Conservation (phyloP, 2,113 vertebrate genomes). For the Chloebia gouldiae region DNA sequence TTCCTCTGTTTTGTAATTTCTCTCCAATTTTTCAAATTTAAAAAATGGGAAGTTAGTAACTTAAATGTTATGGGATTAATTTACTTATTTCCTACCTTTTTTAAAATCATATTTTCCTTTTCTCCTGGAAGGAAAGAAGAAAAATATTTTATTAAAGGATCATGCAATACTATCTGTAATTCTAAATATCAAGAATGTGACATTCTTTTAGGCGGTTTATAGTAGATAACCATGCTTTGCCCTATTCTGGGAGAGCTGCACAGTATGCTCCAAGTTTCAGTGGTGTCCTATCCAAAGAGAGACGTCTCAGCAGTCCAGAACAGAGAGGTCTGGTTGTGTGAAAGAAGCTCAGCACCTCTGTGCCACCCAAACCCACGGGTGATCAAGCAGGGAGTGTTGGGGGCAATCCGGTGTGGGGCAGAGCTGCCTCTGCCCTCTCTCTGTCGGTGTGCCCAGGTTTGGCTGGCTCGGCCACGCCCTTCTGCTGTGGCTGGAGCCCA, state of each 20-base stretch:
- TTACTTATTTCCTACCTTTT: background rate
- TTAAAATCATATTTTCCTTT: background rate
- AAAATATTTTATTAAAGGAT: background rate
- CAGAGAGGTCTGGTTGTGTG: background rate
- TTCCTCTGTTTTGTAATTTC: background rate
- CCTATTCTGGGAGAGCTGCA: background rate
- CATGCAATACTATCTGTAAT: background rate
- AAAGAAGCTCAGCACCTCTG: background rate
- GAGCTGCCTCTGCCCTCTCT: background rate
- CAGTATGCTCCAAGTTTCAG: background rate
- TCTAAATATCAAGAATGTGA: background rate
- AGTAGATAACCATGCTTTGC: background rate
- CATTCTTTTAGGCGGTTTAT: fast-evolving
- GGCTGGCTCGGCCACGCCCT: fast-evolving
- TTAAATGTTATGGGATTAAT: background rate
- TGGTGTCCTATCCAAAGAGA: background rate
- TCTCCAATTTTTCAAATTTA: background rate
- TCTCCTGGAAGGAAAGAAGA: background rate
- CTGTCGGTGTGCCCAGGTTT: fast-evolving
- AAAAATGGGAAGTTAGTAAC: background rate
- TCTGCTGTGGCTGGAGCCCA: fast-evolving
- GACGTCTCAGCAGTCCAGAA: background rate
- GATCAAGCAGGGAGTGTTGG: fast-evolving
- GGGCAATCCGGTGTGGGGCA: fast-evolving
- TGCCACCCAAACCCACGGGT: fast-evolving